phyloP scores from a whole-genome alignment of 2,113 vertebrate species.

The Emydura subglobosa region DNA sequence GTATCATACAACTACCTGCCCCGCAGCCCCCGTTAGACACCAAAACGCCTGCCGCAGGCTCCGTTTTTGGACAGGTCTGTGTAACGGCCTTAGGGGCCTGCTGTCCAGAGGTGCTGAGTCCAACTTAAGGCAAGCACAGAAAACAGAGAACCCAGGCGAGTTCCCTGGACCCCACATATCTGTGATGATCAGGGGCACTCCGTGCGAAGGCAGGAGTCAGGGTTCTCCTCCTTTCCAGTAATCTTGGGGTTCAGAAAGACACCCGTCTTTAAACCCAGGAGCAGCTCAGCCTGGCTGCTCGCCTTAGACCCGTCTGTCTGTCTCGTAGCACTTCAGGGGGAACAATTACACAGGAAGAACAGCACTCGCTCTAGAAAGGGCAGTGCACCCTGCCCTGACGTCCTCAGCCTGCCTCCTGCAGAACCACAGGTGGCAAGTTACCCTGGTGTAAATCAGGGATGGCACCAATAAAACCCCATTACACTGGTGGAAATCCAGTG shows the following conservation, averaged over 20 bases:
- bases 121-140: neutral
- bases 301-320: neutral
- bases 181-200: accelerated
- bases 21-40: neutral
- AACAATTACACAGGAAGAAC: neutral
- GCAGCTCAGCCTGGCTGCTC: neutral
- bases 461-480: neutral
- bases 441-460: neutral
- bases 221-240: neutral
- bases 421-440: neutral
- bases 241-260: neutral
- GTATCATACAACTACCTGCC: no score
- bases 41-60: neutral
- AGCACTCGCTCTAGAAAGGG: neutral
- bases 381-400: neutral
- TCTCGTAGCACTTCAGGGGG: accelerated
- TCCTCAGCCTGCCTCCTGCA: neutral
- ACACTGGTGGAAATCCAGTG: neutral
- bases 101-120: neutral
- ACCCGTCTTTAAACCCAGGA: neutral
- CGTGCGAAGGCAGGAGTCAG: no score
- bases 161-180: neutral
- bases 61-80: neutral
- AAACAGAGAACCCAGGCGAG: neutral
- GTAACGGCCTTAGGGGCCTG: neutral